phyloP scores from a whole-genome alignment of 53 echinoderm and acorn worm species.

The Holothuria leucospilota region DNA sequence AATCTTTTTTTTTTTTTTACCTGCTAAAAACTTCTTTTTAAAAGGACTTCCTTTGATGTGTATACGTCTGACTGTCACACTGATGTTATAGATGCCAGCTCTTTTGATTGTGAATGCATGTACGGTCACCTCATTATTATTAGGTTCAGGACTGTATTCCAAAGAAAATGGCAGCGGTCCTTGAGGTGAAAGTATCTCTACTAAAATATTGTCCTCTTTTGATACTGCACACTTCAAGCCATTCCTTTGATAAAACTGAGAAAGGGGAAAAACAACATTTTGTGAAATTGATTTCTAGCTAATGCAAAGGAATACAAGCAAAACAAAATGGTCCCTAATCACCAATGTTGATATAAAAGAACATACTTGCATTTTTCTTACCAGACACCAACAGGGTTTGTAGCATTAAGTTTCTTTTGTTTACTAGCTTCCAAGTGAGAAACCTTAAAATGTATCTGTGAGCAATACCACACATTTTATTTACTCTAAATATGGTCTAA shows the following conservation, averaged over 20 bases:
- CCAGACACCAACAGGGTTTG: too few relatives aligned
- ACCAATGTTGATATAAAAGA: too few relatives aligned
- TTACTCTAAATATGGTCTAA: too few relatives aligned
- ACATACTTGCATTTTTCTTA: too few relatives aligned
- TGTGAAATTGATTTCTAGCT: neutral
- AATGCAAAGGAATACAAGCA: neutral
- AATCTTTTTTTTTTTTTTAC: constrained; percentile 25
- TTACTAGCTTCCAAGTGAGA: too few relatives aligned
- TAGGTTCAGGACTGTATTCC: constrained; percentile 62
- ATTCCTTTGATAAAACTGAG: constrained; percentile 88
- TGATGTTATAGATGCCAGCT: constrained; percentile 77
- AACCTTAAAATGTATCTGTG: too few relatives aligned
- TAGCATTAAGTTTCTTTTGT: too few relatives aligned
- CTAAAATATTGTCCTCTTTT: constrained; percentile 66
- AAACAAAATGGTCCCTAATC: too few relatives aligned
- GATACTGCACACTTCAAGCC: constrained; percentile 80
- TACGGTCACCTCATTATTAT: constrained; percentile 69
- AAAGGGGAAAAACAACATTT: neutral
- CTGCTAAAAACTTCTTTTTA: constrained; percentile 77
- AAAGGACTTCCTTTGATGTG: constrained; percentile 87
- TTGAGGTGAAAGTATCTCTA: constrained; percentile 76
- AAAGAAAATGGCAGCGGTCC: constrained; percentile 74
- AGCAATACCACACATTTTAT: too few relatives aligned
- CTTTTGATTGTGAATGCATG: constrained; percentile 82
- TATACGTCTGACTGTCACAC: constrained; percentile 59